Percentiles rank a stretch among this genome's conserved stretches.
These are phyloP conservation scores for Monodelphis domestica DNA, from an alignment of 2,797 vertebrate species.

Conservation along the genomic window DNA sequence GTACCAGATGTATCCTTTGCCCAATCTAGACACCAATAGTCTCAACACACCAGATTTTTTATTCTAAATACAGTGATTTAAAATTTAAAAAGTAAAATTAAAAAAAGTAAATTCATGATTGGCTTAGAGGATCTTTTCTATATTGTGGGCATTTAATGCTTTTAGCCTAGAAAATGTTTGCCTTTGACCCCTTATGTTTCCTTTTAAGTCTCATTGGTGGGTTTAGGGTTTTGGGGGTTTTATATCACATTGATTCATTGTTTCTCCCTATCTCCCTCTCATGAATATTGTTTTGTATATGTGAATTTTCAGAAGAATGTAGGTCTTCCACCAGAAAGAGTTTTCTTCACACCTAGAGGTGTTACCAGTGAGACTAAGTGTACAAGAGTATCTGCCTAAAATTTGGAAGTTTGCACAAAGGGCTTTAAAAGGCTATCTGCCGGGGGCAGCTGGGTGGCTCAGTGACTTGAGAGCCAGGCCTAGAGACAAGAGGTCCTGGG, in stretches of 20 bases:
- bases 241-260: not conserved
- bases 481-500: too few species aligned
- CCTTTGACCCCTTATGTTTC: too few species aligned
- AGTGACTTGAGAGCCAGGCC: too few species aligned
- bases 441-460: too few species aligned
- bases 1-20: not conserved
- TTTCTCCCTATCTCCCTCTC: not conserved
- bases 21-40: not conserved
- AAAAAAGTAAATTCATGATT: not conserved
- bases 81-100: too few species aligned
- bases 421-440: too few species aligned
- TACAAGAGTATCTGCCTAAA: not conserved
- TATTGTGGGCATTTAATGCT: not conserved
- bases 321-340: too few species aligned
- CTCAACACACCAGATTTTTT: not conserved
- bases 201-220: not conserved
- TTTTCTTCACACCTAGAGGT: not conserved
- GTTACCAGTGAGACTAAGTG: not conserved
- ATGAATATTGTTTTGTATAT: rapidly evolving
- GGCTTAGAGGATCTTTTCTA: not conserved
- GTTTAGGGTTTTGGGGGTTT: too few species aligned
- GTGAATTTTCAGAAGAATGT: not conserved
- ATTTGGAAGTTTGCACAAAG: too few species aligned
- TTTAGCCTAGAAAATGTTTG: too few species aligned
- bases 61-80: not conserved